Evolutionary conservation across 2,888 invertebrate genomes (phyloP).

Genomic region (Argyra leucocephala): DNA sequence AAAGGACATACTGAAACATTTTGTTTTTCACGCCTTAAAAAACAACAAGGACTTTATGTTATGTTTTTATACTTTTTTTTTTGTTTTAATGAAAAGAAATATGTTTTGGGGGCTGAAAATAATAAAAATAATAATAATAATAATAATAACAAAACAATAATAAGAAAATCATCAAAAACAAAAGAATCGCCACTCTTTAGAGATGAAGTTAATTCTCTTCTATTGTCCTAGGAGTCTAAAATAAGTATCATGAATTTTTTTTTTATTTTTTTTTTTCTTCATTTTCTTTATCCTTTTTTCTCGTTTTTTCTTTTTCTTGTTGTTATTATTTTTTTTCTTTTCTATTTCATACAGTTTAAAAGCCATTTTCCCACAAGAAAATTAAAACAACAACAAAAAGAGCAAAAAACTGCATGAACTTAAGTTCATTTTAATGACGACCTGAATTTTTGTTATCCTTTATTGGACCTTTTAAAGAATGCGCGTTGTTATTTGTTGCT

Average conservation of each 20-base stretch:
- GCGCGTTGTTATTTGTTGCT: too few species aligned
- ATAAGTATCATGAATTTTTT: background rate
- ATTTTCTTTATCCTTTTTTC: background rate
- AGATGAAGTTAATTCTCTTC: background rate
- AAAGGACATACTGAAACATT: background rate
- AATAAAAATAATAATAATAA: background rate
- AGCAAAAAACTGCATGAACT: background rate
- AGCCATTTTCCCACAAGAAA: background rate
- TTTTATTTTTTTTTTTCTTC: background rate
- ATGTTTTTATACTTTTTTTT: too few species aligned
- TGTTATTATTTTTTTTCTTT: too few species aligned
- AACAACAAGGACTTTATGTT: background rate
- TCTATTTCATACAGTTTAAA: background rate
- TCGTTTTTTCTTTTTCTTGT: background rate
- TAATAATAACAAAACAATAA: background rate
- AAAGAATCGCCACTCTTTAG: too few species aligned
- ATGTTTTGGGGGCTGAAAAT: background rate
- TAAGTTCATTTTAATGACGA: background rate
- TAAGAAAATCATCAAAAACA: background rate
- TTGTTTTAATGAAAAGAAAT: background rate
- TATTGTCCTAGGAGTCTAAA: background rate
- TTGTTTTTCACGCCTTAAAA: slow-evolving; percentile 6
- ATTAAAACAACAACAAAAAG: background rate
- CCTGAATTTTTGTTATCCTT: background rate
- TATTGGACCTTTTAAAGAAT: background rate